A percentile compares a stretch with the other conserved stretches of the same genome.
Evolutionary conservation across 2,888 invertebrate genomes (phyloP).

Genomic region (Dryocosmus kuriphilus): DNA sequence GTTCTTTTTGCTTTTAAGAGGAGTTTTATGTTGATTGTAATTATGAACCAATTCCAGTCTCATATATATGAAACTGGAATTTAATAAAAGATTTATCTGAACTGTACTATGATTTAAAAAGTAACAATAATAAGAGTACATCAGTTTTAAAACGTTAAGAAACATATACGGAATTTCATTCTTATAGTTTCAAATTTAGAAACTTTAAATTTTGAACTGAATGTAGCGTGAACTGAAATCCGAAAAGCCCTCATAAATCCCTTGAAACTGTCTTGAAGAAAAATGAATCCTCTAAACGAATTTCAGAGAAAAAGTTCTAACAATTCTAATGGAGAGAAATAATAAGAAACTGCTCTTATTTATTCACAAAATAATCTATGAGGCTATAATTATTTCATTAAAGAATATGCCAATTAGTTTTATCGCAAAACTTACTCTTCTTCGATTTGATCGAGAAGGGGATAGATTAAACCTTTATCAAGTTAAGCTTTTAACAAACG

Average conservation of each 20-base stretch:
- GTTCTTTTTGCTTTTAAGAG: not conserved
- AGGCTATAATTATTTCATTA: not conserved
- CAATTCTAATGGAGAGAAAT: too few relatives aligned
- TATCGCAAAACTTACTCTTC: not conserved
- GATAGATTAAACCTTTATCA: not conserved
- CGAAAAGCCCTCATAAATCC: not conserved
- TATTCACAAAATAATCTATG: not conserved
- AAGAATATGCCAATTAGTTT: not conserved
- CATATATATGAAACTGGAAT: not conserved
- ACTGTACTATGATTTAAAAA: too few relatives aligned
- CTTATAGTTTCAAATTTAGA: too few relatives aligned
- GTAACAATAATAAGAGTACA: too few relatives aligned
- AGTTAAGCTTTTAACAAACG: constrained; percentile 14
- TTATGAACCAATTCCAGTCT: not conserved
- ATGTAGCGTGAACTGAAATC: too few relatives aligned
- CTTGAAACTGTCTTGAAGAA: not conserved
- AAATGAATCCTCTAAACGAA: not conserved
- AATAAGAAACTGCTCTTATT: too few relatives aligned
- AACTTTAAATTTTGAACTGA: too few relatives aligned
- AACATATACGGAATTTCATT: too few relatives aligned
- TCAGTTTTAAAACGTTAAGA: too few relatives aligned
- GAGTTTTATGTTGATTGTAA: not conserved
- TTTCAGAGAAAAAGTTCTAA: not conserved
- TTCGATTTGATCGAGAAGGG: not conserved
- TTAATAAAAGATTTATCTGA: not conserved